A percentile compares a stretch with the other conserved stretches of the same genome.
These are phyloP conservation scores for Entomobrya multifasciata DNA, from an alignment of 2,888 invertebrate species.

Conservation along the genomic window DNA sequence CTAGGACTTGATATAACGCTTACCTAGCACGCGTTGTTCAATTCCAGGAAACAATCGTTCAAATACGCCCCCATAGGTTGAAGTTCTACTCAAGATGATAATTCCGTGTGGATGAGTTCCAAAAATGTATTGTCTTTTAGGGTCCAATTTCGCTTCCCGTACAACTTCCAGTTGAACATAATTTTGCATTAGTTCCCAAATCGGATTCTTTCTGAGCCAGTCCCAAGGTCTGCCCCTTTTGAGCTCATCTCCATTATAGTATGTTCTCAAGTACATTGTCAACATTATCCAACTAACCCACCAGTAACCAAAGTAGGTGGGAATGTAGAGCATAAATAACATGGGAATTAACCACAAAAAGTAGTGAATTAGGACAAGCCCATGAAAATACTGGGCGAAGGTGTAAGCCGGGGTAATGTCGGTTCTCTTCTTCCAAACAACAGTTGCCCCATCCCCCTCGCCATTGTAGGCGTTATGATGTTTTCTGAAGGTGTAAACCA, in stretches of 20 bases:
- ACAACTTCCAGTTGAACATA: slow-evolving; percentile 65
- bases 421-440: slow-evolving; percentile 5
- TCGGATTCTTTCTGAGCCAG: slow-evolving; percentile 30
- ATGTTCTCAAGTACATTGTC: slow-evolving; percentile 55
- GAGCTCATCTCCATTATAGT: slow-evolving; percentile 63
- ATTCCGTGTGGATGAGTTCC: slow-evolving; percentile 70
- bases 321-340: slow-evolving; percentile 53
- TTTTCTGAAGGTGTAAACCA: not conserved
- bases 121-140: slow-evolving; percentile 66
- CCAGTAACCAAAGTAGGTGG: slow-evolving; percentile 46
- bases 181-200: slow-evolving; percentile 51
- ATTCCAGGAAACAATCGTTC: slow-evolving; percentile 66
- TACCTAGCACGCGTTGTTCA: slow-evolving; percentile 65
- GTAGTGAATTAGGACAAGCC: slow-evolving; percentile 60
- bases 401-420: not conserved
- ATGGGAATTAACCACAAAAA: slow-evolving; percentile 68
- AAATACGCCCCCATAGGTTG: slow-evolving; percentile 62
- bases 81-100: slow-evolving; percentile 53
- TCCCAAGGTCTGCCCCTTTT: slow-evolving; percentile 65
- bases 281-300: slow-evolving; percentile 58
- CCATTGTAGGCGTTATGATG: slow-evolving; percentile 60
- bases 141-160: slow-evolving; percentile 63
- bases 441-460: slow-evolving; percentile 56
- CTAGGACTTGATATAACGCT: not conserved
- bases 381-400: slow-evolving; percentile 49